Percentiles rank a stretch among this genome's conserved stretches.
These are phyloP conservation scores for Nannobrachium achirus DNA, from an alignment of 2,113 vertebrate genomes.

Conservation along the genomic window DNA sequence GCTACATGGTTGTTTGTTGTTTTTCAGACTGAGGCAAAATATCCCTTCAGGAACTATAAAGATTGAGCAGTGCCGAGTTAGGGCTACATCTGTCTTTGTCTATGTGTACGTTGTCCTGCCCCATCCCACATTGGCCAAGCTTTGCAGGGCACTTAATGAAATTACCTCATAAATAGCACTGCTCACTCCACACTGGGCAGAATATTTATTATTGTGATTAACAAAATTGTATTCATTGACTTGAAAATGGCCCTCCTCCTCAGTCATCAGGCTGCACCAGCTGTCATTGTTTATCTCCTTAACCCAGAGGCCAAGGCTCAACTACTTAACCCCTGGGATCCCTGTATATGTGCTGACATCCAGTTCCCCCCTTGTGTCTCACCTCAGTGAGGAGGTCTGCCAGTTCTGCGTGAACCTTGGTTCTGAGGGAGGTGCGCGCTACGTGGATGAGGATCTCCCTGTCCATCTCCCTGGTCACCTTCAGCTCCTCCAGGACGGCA, in stretches of 20 bases:
- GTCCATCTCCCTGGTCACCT: constrained; percentile 92
- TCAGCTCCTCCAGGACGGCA: constrained; percentile 90
- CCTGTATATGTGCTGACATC: neutral
- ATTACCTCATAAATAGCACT: too few relatives aligned
- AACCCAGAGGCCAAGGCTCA: neutral
- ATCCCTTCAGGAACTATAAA: too few relatives aligned
- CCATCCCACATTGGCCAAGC: too few relatives aligned
- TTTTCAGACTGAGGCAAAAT: too few relatives aligned
- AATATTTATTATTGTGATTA: too few relatives aligned
- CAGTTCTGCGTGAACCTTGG: constrained; percentile 92
- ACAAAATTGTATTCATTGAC: too few relatives aligned
- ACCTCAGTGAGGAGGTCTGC: constrained; percentile 96
- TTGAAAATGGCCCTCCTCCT: neutral
- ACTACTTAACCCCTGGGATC: neutral
- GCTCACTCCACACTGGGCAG: too few relatives aligned
- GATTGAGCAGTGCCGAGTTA: too few relatives aligned
- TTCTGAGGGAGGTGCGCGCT: constrained; percentile 92
- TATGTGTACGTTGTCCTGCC: too few relatives aligned
- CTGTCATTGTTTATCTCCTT: neutral
- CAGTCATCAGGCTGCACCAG: neutral
- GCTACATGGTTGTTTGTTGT: too few relatives aligned
- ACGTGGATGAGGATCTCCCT: constrained; percentile 91
- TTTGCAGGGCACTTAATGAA: too few relatives aligned
- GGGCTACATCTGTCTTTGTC: too few relatives aligned
- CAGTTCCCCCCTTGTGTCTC: neutral